Base-by-base conservation (phyloP, 2,797 vertebrate genomes). In the Ptychadena robeensis region DNA sequence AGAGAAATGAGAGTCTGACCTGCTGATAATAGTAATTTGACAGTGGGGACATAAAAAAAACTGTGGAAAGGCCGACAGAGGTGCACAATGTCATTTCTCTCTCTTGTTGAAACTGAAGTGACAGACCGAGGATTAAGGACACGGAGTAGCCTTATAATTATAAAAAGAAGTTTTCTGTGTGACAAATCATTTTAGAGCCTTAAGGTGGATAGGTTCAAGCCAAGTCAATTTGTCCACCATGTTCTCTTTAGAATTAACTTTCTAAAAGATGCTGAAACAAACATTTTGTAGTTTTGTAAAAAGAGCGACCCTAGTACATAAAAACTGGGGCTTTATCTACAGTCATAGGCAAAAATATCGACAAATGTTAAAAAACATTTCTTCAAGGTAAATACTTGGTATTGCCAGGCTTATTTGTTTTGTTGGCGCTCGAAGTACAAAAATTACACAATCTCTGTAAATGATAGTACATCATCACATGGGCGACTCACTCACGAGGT, bases 21-120 rank as follows among this genome's bases (percentile, higher is more conserved):
- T 71, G 44, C 66, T 61, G 83, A 81, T 76, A 76, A 80, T 48
- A 65, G 77, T 85, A 61, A 80, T 85, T 85, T 85, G 65, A 67
- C 64, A 70, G 37, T 38, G 27, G 30, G 37, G 9, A 64, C 70
- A 44, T 37, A 35, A 35, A 69, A 74, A 77, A 80, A 40, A 64
- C n/a, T 63, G 35, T 32, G 44, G 30, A 35, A 35, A 72, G 64
- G 78, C 65, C 44, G 40, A 65, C 15, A 25, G 32, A 65, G 57
- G 72, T 61, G 25, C 38, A 32, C 7, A 67, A 48, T 70, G 71
- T 68, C 77, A 37, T 57, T 48, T 64, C 22, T 7, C 14, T 61
- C 57, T 70, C 32, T n/a, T 38, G 63, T 37, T 53, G 38, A 81
- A 75, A 53, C 53, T 14, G n/a, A 74, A 25, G 38, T 80, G 78